Conservation (phyloP, 1,140 invertebrate genomes). For the Brachionus asplanchnoidis region DNA sequence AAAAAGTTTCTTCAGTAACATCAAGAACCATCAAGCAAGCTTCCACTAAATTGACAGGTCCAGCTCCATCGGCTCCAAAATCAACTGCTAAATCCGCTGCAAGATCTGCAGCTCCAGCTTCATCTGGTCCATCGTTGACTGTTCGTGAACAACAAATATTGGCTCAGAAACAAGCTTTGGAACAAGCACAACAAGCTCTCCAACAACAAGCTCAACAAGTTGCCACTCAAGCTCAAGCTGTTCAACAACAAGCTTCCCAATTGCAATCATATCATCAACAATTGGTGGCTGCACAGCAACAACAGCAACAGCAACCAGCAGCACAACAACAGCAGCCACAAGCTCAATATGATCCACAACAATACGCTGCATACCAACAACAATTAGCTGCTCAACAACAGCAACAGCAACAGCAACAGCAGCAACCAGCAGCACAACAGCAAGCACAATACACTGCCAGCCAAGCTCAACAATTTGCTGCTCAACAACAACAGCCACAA, state of each 20-base stretch:
- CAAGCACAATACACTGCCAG: too few species aligned
- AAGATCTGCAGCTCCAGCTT: neutral
- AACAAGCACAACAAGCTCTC: slow-evolving; percentile 1
- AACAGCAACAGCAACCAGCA: neutral
- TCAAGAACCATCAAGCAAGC: slow-evolving; percentile 6
- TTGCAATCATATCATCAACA: neutral
- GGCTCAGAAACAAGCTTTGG: slow-evolving; percentile 27
- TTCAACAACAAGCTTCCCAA: slow-evolving; percentile 24
- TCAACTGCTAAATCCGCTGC: neutral
- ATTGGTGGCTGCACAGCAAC: neutral
- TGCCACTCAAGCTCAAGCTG: slow-evolving; percentile 5
- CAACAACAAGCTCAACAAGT: slow-evolving; percentile 26
- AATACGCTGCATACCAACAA: neutral
- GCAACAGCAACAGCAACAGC: neutral
- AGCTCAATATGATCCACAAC: neutral
- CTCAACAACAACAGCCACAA: too few species aligned
- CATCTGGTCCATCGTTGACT: neutral
- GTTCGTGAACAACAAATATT: slow-evolving; percentile 7
- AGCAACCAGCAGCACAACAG: neutral
- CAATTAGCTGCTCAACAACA: slow-evolving; percentile 1
- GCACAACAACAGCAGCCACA: neutral
- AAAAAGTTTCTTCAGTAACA: neutral
- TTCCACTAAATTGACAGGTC: neutral
- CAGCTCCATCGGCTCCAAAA: neutral
- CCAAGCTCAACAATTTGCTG: too few species aligned